Conservation (phyloP, 2,888 invertebrate genomes). For the Sinohyriopsis cumingii region DNA sequence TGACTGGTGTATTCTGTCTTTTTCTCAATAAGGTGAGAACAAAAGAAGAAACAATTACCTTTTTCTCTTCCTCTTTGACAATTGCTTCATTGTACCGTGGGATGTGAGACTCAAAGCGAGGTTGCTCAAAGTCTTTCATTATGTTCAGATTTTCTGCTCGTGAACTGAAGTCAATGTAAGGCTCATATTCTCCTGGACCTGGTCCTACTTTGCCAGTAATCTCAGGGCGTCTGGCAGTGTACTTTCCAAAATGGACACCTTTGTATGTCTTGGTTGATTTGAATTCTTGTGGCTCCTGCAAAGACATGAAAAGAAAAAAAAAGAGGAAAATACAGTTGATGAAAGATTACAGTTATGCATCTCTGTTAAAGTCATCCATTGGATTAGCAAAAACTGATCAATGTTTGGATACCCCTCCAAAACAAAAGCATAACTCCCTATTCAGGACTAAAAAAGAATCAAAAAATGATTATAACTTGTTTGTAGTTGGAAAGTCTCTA, state of each 20-base stretch:
- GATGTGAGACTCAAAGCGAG: slow-evolving; percentile 62
- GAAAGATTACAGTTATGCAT: background rate
- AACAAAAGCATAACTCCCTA: background rate
- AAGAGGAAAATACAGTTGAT: background rate
- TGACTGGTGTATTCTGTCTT: background rate
- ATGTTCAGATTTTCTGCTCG: slow-evolving; percentile 54
- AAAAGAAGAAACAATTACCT: slow-evolving; percentile 45
- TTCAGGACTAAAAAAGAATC: background rate
- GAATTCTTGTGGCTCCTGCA: slow-evolving; percentile 40
- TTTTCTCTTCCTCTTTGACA: slow-evolving; percentile 64
- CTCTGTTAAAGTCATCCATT: background rate
- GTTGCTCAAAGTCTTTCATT: slow-evolving; percentile 45
- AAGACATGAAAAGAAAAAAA: slow-evolving; percentile 3
- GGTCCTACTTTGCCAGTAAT: slow-evolving; percentile 65
- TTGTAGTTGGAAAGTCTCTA: too few species aligned
- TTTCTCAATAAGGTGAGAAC: background rate
- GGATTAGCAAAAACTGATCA: slow-evolving; percentile 3
- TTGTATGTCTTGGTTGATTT: slow-evolving; percentile 62
- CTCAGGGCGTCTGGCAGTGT: slow-evolving; percentile 62
- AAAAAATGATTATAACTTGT: too few species aligned
- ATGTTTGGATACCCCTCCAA: background rate
- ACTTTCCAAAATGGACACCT: slow-evolving; percentile 68
- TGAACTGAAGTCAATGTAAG: slow-evolving; percentile 43
- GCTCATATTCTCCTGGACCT: slow-evolving; percentile 71
- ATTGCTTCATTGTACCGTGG: slow-evolving; percentile 69